A percentile compares a stretch with the other conserved stretches of the same genome.
phyloP scores from a whole-genome alignment of 2,113 vertebrate species.

The Oplegnathus fasciatus region DNA sequence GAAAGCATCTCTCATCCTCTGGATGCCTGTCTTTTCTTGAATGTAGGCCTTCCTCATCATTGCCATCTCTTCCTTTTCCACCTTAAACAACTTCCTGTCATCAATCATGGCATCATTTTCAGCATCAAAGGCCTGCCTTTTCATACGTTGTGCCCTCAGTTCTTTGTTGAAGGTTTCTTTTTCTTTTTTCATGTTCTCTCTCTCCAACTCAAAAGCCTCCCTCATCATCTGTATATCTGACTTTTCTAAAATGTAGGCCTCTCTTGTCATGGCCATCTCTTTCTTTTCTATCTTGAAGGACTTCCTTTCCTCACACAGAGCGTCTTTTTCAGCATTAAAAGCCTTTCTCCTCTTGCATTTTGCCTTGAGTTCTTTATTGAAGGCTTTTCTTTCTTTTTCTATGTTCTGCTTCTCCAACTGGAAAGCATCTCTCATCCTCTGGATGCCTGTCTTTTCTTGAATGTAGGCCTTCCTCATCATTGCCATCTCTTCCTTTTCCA shows the following conservation, averaged over 20 bases:
- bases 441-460: conserved; percentile 3
- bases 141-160: neutral
- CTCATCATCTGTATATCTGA: neutral
- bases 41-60: neutral
- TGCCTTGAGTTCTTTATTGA: neutral
- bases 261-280: neutral
- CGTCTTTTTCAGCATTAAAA: neutral
- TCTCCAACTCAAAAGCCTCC: neutral
- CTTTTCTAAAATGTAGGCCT: conserved; percentile 1
- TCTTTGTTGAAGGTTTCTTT: neutral
- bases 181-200: conserved; percentile 14
- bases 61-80: conserved; percentile 5
- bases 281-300: neutral
- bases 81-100: neutral
- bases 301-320: neutral
- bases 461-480: neutral
- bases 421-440: neutral
- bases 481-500: conserved; percentile 5
- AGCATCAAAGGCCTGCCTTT: neutral
- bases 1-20: neutral
- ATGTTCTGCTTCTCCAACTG: conserved; percentile 10
- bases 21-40: conserved; percentile 3
- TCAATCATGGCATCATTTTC: conserved; percentile 3
- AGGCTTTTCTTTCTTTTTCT: neutral
- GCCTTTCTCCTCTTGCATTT: neutral